Evolutionary conservation across 2,797 vertebrate genomes (phyloP).

Genomic region (Myotis myotis): DNA sequence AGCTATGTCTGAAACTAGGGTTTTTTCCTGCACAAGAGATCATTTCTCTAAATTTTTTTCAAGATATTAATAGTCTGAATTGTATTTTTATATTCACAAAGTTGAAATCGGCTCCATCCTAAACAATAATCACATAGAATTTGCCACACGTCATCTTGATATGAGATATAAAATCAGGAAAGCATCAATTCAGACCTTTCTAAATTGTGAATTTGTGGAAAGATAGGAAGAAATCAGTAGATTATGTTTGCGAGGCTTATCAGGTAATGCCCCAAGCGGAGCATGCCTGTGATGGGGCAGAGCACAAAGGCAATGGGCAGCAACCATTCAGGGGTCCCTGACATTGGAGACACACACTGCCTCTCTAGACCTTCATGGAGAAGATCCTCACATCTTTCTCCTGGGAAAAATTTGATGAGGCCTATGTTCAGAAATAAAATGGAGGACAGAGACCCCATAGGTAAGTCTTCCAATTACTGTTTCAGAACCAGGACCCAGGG

Average conservation of each 20-base stretch:
- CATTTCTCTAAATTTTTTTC: not conserved
- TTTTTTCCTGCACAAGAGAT: not conserved
- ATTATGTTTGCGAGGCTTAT: no score
- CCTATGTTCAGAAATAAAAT: not conserved
- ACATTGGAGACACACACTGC: accelerated
- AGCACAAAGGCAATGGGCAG: not conserved
- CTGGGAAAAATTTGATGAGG: not conserved
- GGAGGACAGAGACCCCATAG: not conserved
- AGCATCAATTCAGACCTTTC: not conserved
- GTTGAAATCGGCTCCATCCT: slow-evolving; percentile 6
- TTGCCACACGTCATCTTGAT: not conserved
- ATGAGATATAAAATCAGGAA: not conserved
- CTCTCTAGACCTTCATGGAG: not conserved
- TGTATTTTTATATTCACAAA: not conserved
- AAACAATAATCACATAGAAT: not conserved
- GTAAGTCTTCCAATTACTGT: not conserved
- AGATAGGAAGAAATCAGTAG: not conserved
- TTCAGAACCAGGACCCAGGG: not conserved
- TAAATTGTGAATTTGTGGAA: not conserved
- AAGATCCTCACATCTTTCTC: not conserved
- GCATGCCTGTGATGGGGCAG: not conserved
- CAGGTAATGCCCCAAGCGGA: accelerated
- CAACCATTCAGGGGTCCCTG: not conserved
- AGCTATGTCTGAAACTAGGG: slow-evolving; percentile 37
- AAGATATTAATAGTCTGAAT: not conserved